Percentiles rank a stretch among this genome's conserved stretches.
Evolutionary conservation across 2,113 vertebrate species (phyloP).

Genomic region (Erpornis zantholeuca): DNA sequence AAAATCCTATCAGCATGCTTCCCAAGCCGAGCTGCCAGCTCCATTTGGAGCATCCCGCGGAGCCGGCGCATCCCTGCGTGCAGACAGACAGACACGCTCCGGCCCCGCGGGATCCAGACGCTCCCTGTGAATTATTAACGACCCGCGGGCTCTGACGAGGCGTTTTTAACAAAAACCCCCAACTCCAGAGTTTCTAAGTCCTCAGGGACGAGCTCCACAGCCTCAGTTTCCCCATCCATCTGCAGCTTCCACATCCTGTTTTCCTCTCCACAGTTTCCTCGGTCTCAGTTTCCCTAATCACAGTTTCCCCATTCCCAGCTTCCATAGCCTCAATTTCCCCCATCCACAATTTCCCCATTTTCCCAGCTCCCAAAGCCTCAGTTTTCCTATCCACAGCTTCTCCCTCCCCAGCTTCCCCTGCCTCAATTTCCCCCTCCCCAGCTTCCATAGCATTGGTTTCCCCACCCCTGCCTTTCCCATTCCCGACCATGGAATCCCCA

Average conservation of each 20-base stretch:
- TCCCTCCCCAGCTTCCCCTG: background rate
- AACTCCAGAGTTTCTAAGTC: background rate
- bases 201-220: background rate
- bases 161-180: background rate
- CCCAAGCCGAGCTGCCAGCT: constrained; percentile 47
- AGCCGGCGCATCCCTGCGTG: constrained; percentile 25
- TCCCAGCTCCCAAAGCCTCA: too few relatives aligned
- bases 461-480: background rate
- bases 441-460: background rate
- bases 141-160: constrained; percentile 7
- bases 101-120: constrained; percentile 34
- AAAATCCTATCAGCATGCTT: constrained; percentile 24
- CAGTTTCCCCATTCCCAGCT: too few relatives aligned
- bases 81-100: constrained; percentile 41
- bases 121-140: constrained; percentile 29
- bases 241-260: rapidly evolving
- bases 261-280: background rate
- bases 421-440: background rate
- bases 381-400: background rate
- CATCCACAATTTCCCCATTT: background rate
- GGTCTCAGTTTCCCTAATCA: background rate
- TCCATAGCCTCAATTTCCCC: background rate
- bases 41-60: constrained; percentile 37
- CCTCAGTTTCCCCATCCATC: background rate
- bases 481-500: rapidly evolving